Evolutionary conservation across 2,888 invertebrate genomes (phyloP).

Genomic region (Protophormia terraenovae): DNA sequence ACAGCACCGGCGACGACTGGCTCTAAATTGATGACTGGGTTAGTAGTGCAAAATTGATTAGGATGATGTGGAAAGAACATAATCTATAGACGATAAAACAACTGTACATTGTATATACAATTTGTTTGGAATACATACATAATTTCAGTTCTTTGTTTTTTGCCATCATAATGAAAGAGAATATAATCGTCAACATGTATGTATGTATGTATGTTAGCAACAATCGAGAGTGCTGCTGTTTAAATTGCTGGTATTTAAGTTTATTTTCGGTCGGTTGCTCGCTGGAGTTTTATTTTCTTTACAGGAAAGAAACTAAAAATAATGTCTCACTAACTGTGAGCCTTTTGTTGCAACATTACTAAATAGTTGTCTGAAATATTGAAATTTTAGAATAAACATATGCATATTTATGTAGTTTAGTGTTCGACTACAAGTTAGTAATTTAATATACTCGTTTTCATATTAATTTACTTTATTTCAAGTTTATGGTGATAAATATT

Average conservation of each 20-base stretch:
- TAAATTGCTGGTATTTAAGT: not conserved
- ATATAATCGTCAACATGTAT: conserved; percentile 4
- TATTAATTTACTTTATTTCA: conserved; percentile 52
- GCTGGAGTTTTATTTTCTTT: too few relatives aligned
- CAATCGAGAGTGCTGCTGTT: conserved; percentile 50
- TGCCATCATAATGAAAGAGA: not conserved
- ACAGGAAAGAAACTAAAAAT: not conserved
- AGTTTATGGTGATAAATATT: conserved; percentile 30
- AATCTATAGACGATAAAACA: conserved; percentile 27
- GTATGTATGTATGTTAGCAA: conserved; percentile 2
- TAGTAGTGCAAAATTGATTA: conserved; percentile 61
- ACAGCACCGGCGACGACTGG: conserved; percentile 19
- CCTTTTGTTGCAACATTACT: conserved; percentile 5
- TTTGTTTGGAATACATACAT: conserved; percentile 24
- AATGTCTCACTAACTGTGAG: not conserved
- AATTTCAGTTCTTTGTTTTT: not conserved
- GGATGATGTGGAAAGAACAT: conserved; percentile 38
- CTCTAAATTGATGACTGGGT: conserved; percentile 60
- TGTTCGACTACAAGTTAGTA: too few relatives aligned
- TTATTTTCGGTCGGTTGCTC: conserved; percentile 9
- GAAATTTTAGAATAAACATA: conserved; percentile 35
- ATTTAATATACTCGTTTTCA: conserved; percentile 50
- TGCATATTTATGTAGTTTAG: not conserved
- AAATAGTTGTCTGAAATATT: not conserved
- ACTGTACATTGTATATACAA: conserved; percentile 28